Evolutionary conservation across 2,888 invertebrate species (phyloP).

Genomic region (Orthonychiurus folsomi): DNA sequence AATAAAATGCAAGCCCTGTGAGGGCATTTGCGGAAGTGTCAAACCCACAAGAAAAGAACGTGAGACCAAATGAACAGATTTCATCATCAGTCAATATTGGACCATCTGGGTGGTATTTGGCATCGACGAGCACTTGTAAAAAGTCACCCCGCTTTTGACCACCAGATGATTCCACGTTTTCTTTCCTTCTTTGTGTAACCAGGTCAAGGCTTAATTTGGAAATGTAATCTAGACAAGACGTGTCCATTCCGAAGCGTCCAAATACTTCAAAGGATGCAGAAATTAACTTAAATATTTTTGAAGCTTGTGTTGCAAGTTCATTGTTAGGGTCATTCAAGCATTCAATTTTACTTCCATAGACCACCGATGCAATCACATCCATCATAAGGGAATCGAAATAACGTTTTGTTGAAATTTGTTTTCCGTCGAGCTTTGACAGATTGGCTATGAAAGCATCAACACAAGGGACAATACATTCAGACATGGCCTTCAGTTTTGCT

Average conservation of each 20-base stretch:
- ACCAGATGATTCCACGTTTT: background rate
- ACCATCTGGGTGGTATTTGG: background rate
- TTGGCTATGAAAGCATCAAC: background rate
- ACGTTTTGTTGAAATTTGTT: background rate
- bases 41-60: background rate
- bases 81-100: background rate
- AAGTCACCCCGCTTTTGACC: background rate
- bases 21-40: background rate
- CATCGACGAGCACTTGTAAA: background rate
- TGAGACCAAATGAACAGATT: background rate
- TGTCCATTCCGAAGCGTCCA: background rate
- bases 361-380: background rate
- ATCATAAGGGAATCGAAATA: background rate
- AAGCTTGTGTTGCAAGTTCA: background rate
- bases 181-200: background rate
- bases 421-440: background rate
- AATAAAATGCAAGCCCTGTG: background rate
- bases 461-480: background rate
- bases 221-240: background rate
- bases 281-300: background rate
- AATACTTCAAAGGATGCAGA: background rate
- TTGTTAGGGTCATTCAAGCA: background rate
- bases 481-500: background rate
- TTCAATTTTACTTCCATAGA: background rate
- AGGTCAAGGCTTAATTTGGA: background rate